Evolutionary conservation across 2,797 vertebrate genomes (phyloP).

Genomic region (Sphaeramia orbicularis): DNA sequence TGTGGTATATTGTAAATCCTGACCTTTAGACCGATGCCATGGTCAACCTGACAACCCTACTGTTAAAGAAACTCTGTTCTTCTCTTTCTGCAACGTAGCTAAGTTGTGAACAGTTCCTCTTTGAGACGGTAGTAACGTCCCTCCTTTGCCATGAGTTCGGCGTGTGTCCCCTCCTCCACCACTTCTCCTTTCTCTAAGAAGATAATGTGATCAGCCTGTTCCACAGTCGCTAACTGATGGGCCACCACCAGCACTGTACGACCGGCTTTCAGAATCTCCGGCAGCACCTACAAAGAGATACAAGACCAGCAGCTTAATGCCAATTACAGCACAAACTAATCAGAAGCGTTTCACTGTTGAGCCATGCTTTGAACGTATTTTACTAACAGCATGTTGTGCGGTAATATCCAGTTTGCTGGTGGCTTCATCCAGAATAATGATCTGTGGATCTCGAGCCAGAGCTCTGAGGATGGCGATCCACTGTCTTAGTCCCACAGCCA

Average conservation of each 20-base stretch:
- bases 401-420: constrained; percentile 88
- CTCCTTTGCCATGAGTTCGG: constrained; percentile 75
- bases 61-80: background rate
- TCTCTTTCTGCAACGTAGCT: background rate
- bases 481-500: constrained; percentile 88
- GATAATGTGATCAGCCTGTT: constrained; percentile 86
- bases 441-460: constrained; percentile 85
- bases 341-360: background rate
- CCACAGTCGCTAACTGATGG: constrained; percentile 85
- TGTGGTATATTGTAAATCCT: no score
- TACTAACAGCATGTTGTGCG: constrained; percentile 73
- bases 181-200: constrained; percentile 84
- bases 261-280: constrained; percentile 63
- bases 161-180: constrained; percentile 80
- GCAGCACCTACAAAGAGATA: constrained; percentile 69
- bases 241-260: constrained; percentile 88
- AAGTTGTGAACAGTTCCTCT: constrained; percentile 73
- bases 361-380: background rate
- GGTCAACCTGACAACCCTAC: no score
- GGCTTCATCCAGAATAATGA: constrained; percentile 92
- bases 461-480: constrained; percentile 89
- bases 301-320: background rate
- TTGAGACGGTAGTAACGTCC: constrained; percentile 82
- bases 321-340: background rate
- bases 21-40: no score